Evolutionary conservation across 1,140 invertebrate genomes (phyloP).

Genomic region (Heliconius eleuchia): DNA sequence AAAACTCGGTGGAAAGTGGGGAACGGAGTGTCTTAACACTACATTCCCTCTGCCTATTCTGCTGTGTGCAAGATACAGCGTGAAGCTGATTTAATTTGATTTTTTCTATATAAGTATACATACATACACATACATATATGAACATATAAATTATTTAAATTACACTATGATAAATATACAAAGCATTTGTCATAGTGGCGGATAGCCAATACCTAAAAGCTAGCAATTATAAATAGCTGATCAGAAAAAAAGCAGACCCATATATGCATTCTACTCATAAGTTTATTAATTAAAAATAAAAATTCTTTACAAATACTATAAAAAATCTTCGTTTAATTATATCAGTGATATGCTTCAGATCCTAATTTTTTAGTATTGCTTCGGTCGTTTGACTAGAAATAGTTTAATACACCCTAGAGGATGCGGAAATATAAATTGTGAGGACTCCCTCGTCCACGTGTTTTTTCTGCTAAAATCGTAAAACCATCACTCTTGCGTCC

Average conservation of each 20-base stretch:
- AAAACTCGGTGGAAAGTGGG: too few species aligned
- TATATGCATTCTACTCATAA: too few species aligned
- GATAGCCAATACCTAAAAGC: too few species aligned
- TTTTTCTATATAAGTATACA: neutral
- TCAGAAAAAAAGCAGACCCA: neutral
- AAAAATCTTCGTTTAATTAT: neutral
- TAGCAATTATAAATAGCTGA: neutral
- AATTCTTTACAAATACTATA: too few species aligned
- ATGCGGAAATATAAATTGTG: constrained; percentile 27
- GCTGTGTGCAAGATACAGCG: too few species aligned
- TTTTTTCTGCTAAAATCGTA: constrained; percentile 21
- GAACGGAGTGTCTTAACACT: too few species aligned
- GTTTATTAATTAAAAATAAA: too few species aligned
- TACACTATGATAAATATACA: neutral
- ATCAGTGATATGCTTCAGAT: neutral
- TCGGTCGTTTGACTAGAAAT: neutral
- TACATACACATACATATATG: neutral
- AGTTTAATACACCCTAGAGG: constrained; percentile 11
- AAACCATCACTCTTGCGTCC: constrained; percentile 15
- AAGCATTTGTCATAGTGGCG: neutral
- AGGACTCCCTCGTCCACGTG: constrained; percentile 4
- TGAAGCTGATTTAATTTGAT: too few species aligned
- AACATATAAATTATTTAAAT: neutral
- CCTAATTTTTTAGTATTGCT: neutral
- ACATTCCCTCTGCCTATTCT: too few species aligned